A percentile compares a stretch with the other conserved stretches of the same genome.
Conservation (phyloP, 2,113 vertebrate species). For the Hydrolagus affinis region DNA sequence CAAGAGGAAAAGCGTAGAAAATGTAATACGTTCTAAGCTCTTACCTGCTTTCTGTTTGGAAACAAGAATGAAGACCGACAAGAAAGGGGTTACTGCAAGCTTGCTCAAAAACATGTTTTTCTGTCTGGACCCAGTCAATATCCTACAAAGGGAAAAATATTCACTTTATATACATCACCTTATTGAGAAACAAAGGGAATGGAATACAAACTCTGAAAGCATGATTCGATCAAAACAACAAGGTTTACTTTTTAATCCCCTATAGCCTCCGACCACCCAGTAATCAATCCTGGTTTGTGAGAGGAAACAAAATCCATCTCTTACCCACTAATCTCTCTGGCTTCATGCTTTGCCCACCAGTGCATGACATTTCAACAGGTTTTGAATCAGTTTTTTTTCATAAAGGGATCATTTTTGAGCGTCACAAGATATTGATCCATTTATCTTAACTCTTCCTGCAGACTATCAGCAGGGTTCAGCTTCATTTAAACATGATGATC, state of each 20-base stretch:
- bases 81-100: slow-evolving; percentile 93
- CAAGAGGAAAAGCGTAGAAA: neutral
- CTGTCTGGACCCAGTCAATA: slow-evolving; percentile 98
- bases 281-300: neutral
- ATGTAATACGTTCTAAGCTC: slow-evolving; percentile 35
- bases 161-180: neutral
- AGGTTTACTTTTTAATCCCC: neutral
- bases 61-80: slow-evolving; percentile 93
- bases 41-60: slow-evolving; percentile 98
- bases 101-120: slow-evolving; percentile 97
- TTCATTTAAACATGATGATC: neutral
- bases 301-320: neutral
- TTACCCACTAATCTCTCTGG: neutral
- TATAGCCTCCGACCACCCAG: neutral
- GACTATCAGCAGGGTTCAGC: neutral
- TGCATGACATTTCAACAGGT: neutral
- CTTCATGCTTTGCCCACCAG: neutral
- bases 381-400: neutral
- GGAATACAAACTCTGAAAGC: neutral
- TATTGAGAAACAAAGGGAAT: neutral
- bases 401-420: neutral
- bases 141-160: slow-evolving; percentile 63
- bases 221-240: neutral
- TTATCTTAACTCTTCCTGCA: neutral
- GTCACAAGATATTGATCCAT: neutral